Evolutionary conservation across 2,797 vertebrate genomes (phyloP), one percentile per base, ranked within the genome.

Genomic region (Emydoidea blandingii): DNA sequence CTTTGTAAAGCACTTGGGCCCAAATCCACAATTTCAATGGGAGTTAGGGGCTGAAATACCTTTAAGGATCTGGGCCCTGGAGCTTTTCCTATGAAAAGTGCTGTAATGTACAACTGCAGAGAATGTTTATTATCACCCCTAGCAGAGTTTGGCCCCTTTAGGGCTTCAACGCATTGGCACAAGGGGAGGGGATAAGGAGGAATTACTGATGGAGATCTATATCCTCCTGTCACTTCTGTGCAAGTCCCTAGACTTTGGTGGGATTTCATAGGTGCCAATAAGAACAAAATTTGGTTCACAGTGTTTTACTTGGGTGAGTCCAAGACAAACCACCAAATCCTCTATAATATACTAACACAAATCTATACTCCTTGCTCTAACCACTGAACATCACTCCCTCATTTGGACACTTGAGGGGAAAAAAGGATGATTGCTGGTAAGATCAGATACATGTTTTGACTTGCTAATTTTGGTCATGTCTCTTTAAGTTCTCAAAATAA

Each of bases 381-480:
- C 21, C 91, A 83, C 62, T 80, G 44, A 54, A 29, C 49, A 19
- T 87, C 80, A 56, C 34, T 87, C 72, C 54, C 88, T 88, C 59
- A 81, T 57, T 65, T 84, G 25, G 44, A 19, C 25, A 1, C 0
- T 54, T 47, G 54, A 91, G 25, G 44, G 16, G 21, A 15, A 7
- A 2, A 7, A 91, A 57, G 29, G 84, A 62, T 12, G 79, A 86
- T 79, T 79, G 44, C 10, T 0, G 19, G 72, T 37, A n/a, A 8
- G 37, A 56, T 65, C 54, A 59, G 50, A 85, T 47, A 4, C 49
- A 49, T 10, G 54, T 89, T 87, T 81, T 68, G 7, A 6, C 0
- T 1, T 65, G 7, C 41, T 83, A 1, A 1, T 41, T 80, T 41
- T 52, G 90, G 27, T 31, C 0, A 0, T 0, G 1, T 12, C 62